Evolutionary conservation across 2,113 vertebrate genomes (phyloP), one percentile per base, ranked within the genome.

Genomic region (Pitta sordida): DNA sequence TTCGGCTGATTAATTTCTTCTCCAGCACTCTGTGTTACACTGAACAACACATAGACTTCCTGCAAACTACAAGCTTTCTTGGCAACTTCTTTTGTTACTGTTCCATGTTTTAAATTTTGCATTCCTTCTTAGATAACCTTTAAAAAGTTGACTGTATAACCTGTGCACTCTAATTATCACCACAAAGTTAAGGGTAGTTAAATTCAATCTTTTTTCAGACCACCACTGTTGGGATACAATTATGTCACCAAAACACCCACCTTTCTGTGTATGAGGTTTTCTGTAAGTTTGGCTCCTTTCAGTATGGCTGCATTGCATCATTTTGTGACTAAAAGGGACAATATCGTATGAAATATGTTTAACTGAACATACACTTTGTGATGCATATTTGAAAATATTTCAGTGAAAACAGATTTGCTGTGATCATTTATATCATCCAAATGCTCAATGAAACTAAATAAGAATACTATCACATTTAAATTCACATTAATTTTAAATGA

Each of bases 1-100:
- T 39, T 95, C 69, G n/a, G 69, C 53, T 95, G 90, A 96, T 97
- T 96, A 87, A 94, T 96, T 92, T 96, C 58, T 89, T 93, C 49
- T 32, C 23, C 15, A 68, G 44, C 30, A 41, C 23, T 62, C 43
- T 49, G 8, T 78, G 32, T 68, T 95, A 51, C 37, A 18, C 74
- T 71, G 83, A 91, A 62, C 53, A 70, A 69, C n/a, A 85, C 73
- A 78, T 2, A 96, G 82, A 88, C 34, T 90, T 92, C 68, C 80
- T 88, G 41, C 27, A 87, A 73, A 74, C 12, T 84, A 26, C 22
- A 78, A 48, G 21, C 24, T 95, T 82, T 90, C 46, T 83, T 91
- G 44, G 69, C 91, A 92, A 86, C 2, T 4, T 86, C 14, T 86
- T 89, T 73, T 85, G 69, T 80, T 75, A 39, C 36, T 86, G 18